Evolutionary conservation across 2,797 vertebrate genomes (phyloP), one percentile per base, ranked within the genome.

Genomic region (Meda fulgida): DNA sequence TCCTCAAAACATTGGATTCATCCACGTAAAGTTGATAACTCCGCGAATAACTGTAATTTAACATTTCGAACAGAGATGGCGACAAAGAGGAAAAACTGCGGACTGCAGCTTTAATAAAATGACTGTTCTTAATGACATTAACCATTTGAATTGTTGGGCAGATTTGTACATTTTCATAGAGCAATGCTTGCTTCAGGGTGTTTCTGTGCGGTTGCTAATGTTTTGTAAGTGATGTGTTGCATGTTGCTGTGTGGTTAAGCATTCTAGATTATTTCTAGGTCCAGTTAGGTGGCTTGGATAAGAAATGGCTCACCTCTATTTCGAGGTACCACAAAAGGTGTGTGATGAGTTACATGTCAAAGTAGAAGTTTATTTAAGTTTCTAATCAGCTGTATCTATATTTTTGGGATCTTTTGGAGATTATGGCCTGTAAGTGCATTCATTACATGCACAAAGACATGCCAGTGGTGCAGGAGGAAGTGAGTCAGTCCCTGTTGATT

Each of bases 401-500:
- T 73, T 23, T 21, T 73, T 40, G 5, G 4, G 16, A 53, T 38
- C 21, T 55, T 78, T 18, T 79, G 19, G n/a, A 58, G 48, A 46
- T 66, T 73, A 70, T 73, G 36, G 55, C 36, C 10, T 65, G 65
- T 67, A 67, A 38, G 16, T 78, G 10, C 51, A 78, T 46, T 75
- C 55, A 72, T 73, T 70, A 63, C 43, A 70, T 80, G 31, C 46
- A 53, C 84, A 40, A n/a, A 58, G 67, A 67, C 77, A 29, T 38
- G 34, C 69, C 48, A 73, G 31, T 77, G 48, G 75, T 83, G 78
- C 69, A 78, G 86, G 84, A 96, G 96, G 96, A 96, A 94, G 94
- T 96, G 96, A 96, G 92, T 96, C 94, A 92, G 91, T 90, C 92
- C 85, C 81, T 93, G 92, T 93, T 95, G 92, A 93, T 90, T 93